Evolutionary conservation across 2,797 vertebrate species (phyloP).

Genomic region (Brachymystax lenok): DNA sequence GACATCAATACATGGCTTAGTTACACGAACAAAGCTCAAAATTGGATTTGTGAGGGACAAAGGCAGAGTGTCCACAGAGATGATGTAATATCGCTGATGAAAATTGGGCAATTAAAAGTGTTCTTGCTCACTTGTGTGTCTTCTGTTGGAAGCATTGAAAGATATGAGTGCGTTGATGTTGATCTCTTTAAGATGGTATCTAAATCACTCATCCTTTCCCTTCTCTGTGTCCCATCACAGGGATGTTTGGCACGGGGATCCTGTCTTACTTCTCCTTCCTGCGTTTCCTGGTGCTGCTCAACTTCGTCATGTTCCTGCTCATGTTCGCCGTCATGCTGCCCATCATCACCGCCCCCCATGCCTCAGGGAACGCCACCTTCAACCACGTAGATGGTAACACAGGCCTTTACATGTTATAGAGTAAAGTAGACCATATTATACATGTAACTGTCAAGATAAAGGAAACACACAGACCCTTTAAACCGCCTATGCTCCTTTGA

Average conservation of each 20-base stretch:
- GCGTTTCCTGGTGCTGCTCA: constrained; percentile 92
- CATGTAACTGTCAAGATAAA: too few species aligned
- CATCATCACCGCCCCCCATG: constrained; percentile 71
- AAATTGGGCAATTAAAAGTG: too few species aligned
- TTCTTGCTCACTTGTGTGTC: too few species aligned
- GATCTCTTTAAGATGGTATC: not conserved
- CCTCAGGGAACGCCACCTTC: constrained; percentile 76
- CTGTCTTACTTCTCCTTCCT: constrained; percentile 96
- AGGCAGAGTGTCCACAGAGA: too few species aligned
- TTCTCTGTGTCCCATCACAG: constrained; percentile 59
- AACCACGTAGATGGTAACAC: constrained; percentile 50
- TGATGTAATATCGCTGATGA: too few species aligned
- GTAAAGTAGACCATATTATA: too few species aligned
- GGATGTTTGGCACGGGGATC: constrained; percentile 93
- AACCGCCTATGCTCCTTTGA: too few species aligned
- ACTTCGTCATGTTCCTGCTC: constrained; percentile 87
- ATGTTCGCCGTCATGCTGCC: constrained; percentile 91
- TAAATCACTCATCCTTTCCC: not conserved
- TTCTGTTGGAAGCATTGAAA: too few species aligned
- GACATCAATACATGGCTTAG: too few species aligned
- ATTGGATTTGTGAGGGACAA: too few species aligned
- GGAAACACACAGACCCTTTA: too few species aligned
- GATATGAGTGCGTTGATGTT: not conserved
- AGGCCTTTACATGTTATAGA: constrained; percentile 3
- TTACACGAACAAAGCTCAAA: too few species aligned